These are phyloP conservation scores for Telenomus remus DNA, from an alignment of 1,140 invertebrate genomes.

Conservation along the genomic window DNA sequence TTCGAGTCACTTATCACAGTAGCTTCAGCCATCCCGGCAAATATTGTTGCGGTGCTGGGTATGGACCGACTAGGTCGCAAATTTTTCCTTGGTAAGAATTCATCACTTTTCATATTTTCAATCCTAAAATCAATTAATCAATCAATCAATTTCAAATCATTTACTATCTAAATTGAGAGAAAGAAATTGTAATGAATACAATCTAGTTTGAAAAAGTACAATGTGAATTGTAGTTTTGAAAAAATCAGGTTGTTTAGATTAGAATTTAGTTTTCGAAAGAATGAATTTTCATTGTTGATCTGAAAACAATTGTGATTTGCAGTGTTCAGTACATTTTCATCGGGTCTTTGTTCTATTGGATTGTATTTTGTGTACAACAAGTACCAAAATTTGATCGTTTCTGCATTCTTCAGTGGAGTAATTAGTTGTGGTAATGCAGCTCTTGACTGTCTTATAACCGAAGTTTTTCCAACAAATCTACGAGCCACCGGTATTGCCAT, in stretches of 20 bases:
- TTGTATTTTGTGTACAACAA: slow-evolving; percentile 90
- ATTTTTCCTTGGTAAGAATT: slow-evolving; percentile 85
- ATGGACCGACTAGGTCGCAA: slow-evolving; percentile 90
- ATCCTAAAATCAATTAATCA: too few relatives aligned
- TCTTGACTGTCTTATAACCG: slow-evolving; percentile 90
- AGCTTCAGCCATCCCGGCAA: slow-evolving; percentile 88
- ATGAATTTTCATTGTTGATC: too few relatives aligned
- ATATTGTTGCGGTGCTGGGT: slow-evolving; percentile 85
- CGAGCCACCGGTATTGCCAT: slow-evolving; percentile 90
- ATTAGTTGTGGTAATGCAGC: slow-evolving; percentile 92
- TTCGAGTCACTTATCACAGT: slow-evolving; percentile 90
- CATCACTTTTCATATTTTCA: slow-evolving; percentile 13
- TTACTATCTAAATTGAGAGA: too few relatives aligned
- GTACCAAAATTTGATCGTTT: slow-evolving; percentile 87
- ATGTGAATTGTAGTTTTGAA: too few relatives aligned
- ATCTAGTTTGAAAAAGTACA: too few relatives aligned
- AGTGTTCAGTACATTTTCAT: slow-evolving; percentile 92
- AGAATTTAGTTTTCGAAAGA: too few relatives aligned
- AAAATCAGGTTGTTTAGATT: too few relatives aligned
- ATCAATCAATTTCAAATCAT: too few relatives aligned
- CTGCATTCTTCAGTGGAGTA: slow-evolving; percentile 89
- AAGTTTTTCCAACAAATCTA: slow-evolving; percentile 91
- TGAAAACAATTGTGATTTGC: too few relatives aligned
- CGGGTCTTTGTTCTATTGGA: slow-evolving; percentile 87
- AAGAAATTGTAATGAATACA: too few relatives aligned